phyloP scores from a whole-genome alignment of 1,140 invertebrate species.

The Bombus fervidus region DNA sequence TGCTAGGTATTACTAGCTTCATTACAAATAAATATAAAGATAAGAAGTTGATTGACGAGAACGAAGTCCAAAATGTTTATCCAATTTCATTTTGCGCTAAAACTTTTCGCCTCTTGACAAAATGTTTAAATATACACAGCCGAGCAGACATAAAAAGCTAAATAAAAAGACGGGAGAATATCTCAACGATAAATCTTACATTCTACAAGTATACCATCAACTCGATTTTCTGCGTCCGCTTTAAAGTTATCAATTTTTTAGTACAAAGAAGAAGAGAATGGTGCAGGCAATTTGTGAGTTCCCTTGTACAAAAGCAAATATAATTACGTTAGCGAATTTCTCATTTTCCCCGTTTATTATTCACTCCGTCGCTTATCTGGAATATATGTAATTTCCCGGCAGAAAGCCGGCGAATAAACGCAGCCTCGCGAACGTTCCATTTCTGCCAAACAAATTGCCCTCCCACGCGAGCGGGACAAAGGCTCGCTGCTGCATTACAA shows the following conservation, averaged over 20 bases:
- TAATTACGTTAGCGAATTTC: constrained; percentile 16
- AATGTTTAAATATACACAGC: neutral
- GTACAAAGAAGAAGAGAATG: neutral
- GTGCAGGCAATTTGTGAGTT: neutral
- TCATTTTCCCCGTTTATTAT: constrained; percentile 29
- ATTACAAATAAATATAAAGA: neutral
- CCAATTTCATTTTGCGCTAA: too few relatives aligned
- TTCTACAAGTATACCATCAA: neutral
- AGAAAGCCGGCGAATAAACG: constrained; percentile 4
- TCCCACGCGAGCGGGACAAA: constrained; percentile 17
- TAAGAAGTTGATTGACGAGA: neutral
- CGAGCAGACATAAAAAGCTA: neutral
- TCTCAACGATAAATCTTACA: neutral
- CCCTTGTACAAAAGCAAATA: neutral
- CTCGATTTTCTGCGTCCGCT: neutral
- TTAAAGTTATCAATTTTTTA: neutral
- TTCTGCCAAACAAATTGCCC: constrained; percentile 20
- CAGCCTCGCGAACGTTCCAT: neutral
- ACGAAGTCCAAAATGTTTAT: too few relatives aligned
- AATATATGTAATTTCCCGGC: neutral
- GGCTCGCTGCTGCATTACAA: constrained; percentile 20
- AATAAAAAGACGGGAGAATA: neutral
- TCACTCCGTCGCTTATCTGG: constrained; percentile 27
- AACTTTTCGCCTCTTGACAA: neutral
- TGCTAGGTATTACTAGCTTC: neutral